phyloP scores from a whole-genome alignment of 2,113 vertebrate species.

The Chitala chitala region DNA sequence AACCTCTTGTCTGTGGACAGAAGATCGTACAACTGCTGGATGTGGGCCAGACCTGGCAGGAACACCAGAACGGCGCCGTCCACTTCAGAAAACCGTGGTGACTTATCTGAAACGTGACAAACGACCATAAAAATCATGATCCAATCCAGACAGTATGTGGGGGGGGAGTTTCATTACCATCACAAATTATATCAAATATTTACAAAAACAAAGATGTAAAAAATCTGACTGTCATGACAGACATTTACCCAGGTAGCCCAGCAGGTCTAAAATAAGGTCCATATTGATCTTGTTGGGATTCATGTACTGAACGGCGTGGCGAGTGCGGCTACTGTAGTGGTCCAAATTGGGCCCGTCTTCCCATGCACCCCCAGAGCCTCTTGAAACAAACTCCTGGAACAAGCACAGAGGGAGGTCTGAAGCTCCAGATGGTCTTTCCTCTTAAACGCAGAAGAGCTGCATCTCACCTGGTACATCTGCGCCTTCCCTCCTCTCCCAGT shows the following conservation, averaged over 20 bases:
- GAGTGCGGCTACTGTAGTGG: slow-evolving; percentile 79
- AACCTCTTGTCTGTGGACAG: slow-evolving; percentile 84
- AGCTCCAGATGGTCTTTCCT: not conserved
- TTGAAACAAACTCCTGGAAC: slow-evolving; percentile 71
- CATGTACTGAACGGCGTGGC: slow-evolving; percentile 82
- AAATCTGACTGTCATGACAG: too few relatives aligned
- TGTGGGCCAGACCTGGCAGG: slow-evolving; percentile 90
- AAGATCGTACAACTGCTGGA: slow-evolving; percentile 87
- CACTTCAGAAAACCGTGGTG: slow-evolving; percentile 75
- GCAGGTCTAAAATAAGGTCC: slow-evolving; percentile 83
- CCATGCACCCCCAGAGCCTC: slow-evolving; percentile 55
- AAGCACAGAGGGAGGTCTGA: not conserved
- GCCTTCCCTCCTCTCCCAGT: slow-evolving; percentile 77
- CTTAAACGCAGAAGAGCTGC: not conserved
- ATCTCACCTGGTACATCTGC: slow-evolving; percentile 67
- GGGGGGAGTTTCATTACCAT: too few relatives aligned
- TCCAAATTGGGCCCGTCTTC: slow-evolving; percentile 72
- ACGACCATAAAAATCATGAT: too few relatives aligned
- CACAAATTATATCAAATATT: too few relatives aligned
- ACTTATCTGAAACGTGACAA: slow-evolving; percentile 79
- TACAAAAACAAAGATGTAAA: not conserved
- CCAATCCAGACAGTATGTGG: too few relatives aligned
- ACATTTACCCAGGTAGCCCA: slow-evolving; percentile 76
- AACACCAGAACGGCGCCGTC: slow-evolving; percentile 89
- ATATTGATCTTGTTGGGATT: slow-evolving; percentile 94